A percentile compares a stretch with the other conserved stretches of the same genome.
These are phyloP conservation scores for Pomatorhinus ruficollis DNA, from an alignment of 2,113 vertebrate species.

Conservation along the genomic window DNA sequence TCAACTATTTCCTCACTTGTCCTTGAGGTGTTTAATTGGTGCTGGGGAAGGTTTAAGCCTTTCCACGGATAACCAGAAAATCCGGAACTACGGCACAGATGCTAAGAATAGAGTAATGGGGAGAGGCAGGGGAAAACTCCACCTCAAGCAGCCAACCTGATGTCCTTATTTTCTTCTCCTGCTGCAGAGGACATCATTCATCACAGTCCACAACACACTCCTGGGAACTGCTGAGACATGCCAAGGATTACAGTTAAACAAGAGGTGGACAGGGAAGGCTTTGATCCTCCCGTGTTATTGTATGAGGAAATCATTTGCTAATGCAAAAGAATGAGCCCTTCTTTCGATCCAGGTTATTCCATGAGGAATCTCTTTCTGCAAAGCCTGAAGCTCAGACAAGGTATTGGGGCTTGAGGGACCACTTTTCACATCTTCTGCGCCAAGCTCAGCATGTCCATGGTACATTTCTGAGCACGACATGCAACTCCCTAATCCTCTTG, in stretches of 20 bases:
- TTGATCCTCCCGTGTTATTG: neutral
- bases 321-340: neutral
- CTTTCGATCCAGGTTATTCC: neutral
- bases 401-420: neutral
- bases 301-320: neutral
- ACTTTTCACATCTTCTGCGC: neutral
- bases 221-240: neutral
- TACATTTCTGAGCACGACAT: neutral
- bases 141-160: neutral
- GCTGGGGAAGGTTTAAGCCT: neutral
- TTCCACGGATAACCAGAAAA: neutral
- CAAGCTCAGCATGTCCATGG: neutral
- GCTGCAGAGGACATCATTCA: neutral
- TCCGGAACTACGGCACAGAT: neutral
- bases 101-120: neutral
- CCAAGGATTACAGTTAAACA: neutral
- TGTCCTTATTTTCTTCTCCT: neutral
- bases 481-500: conserved; percentile 20
- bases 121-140: neutral
- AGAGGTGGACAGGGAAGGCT: neutral
- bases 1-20: neutral
- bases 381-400: neutral
- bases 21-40: neutral
- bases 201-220: neutral
- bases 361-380: neutral